phyloP scores from a whole-genome alignment of 2,888 invertebrate genomes.

The Orthosia incerta region DNA sequence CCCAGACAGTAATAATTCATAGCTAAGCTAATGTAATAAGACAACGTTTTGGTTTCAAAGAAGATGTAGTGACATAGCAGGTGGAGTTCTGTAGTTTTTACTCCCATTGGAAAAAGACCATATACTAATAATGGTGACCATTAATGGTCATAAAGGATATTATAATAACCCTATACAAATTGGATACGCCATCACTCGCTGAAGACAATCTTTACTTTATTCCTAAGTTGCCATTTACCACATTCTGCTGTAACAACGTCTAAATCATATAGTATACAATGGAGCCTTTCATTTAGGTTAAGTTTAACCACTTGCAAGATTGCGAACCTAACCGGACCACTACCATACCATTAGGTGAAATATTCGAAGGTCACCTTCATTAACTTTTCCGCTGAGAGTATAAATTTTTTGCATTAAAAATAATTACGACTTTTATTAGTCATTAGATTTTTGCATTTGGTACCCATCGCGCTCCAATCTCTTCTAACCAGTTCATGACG shows the following conservation, averaged over 20 bases:
- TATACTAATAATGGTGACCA: neutral
- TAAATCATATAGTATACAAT: neutral
- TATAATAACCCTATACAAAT: neutral
- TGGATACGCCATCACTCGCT: neutral
- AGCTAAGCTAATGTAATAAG: too few species aligned
- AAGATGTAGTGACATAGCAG: too few species aligned
- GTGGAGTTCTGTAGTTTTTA: too few species aligned
- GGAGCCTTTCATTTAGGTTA: neutral
- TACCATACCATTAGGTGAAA: neutral
- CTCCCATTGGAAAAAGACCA: too few species aligned
- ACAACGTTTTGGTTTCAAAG: too few species aligned
- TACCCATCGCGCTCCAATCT: too few species aligned
- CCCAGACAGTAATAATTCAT: too few species aligned
- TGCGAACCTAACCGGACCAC: neutral
- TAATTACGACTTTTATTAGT: neutral
- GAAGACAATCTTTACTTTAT: neutral
- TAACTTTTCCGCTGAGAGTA: neutral
- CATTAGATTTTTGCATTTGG: too few species aligned
- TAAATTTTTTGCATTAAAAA: too few species aligned
- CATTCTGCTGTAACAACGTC: neutral
- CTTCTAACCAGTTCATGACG: too few species aligned
- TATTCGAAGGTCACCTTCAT: neutral
- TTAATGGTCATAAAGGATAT: neutral
- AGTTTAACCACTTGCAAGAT: neutral
- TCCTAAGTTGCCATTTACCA: neutral